phyloP scores from a whole-genome alignment of 2,113 vertebrate species.

The Lutjanus erythropterus region DNA sequence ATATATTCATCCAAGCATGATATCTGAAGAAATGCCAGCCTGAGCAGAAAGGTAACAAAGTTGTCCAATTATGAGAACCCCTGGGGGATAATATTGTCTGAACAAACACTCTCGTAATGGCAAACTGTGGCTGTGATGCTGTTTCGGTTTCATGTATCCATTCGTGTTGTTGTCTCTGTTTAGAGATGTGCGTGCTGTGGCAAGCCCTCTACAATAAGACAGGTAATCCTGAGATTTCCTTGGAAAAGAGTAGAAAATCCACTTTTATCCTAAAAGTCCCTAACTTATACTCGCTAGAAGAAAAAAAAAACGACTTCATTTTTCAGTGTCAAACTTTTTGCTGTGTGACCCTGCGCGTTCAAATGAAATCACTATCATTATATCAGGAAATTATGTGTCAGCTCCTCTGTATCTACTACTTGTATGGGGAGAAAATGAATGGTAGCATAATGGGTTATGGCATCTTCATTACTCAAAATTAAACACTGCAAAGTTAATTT shows the following conservation, averaged over 20 bases:
- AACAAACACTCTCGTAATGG: constrained; percentile 37
- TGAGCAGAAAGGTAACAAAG: constrained; percentile 50
- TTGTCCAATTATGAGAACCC: constrained; percentile 53
- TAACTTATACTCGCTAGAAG: neutral
- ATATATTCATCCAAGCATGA: constrained; percentile 41
- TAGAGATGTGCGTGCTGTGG: constrained; percentile 30
- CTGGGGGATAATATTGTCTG: constrained; percentile 35
- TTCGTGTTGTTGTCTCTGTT: constrained; percentile 39
- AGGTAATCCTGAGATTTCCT: constrained; percentile 65
- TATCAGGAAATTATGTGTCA: constrained; percentile 57
- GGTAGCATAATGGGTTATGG: constrained; percentile 57
- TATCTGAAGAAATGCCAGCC: constrained; percentile 38
- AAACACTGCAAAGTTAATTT: constrained; percentile 69
- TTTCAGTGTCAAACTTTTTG: constrained; percentile 37
- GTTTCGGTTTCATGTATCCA: constrained; percentile 28
- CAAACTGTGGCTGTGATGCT: constrained; percentile 45
- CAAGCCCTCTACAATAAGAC: constrained; percentile 43
- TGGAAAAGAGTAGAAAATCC: constrained; percentile 26
- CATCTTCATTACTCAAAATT: constrained; percentile 66
- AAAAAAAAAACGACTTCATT: neutral
- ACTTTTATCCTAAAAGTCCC: constrained; percentile 15
- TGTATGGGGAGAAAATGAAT: constrained; percentile 30
- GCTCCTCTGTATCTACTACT: constrained; percentile 28
- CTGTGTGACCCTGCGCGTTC: constrained; percentile 18
- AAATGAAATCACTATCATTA: constrained; percentile 57